Evolutionary conservation across 1,140 invertebrate genomes (phyloP).

Genomic region (Cyclargus thomasi): DNA sequence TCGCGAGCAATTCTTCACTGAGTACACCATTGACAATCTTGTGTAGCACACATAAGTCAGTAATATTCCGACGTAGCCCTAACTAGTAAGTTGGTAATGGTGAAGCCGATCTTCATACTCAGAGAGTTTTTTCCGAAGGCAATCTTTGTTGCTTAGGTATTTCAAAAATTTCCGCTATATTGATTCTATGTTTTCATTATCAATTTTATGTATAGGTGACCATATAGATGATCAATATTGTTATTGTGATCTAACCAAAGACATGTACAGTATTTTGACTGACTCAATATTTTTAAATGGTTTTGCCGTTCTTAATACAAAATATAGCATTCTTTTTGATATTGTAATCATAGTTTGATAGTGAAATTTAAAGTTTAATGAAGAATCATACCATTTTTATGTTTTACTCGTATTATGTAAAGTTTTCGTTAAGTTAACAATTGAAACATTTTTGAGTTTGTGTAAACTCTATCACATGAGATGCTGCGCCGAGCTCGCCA

Average conservation of each 20-base stretch:
- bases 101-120: not conserved
- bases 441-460: no score
- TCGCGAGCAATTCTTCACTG: not conserved
- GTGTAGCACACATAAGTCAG: not conserved
- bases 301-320: not conserved
- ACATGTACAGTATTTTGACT: no score
- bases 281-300: not conserved
- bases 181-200: not conserved
- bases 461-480: no score
- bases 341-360: not conserved
- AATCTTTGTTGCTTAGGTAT: not conserved
- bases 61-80: not conserved
- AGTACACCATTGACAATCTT: not conserved
- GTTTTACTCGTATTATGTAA: no score
- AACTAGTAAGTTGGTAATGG: not conserved
- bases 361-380: not conserved
- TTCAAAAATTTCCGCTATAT: not conserved
- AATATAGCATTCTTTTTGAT: not conserved
- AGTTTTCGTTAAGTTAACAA: no score
- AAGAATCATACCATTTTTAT: conserved; percentile 11
- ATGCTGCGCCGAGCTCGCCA: not conserved
- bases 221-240: conserved; percentile 44
- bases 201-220: not conserved
- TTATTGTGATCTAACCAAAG: conserved; percentile 2
- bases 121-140: not conserved